These are phyloP conservation scores for Huso huso DNA, from an alignment of 2,797 vertebrate species.

Conservation along the genomic window DNA sequence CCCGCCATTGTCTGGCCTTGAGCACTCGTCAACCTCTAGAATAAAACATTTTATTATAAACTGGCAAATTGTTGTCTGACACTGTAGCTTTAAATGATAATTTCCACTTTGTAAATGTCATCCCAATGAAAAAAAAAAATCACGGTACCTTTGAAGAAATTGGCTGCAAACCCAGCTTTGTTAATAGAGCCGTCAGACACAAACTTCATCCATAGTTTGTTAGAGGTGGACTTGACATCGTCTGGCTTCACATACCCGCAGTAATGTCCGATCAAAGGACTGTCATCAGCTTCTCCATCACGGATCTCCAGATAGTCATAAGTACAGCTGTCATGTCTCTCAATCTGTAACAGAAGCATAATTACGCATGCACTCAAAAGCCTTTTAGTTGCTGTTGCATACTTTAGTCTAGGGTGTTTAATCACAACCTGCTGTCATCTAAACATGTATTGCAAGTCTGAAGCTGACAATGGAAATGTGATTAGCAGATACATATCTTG, in stretches of 20 bases:
- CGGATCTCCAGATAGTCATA: slow-evolving; percentile 66
- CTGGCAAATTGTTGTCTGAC: no score
- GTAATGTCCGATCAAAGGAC: slow-evolving; percentile 50
- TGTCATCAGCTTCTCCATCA: slow-evolving; percentile 50
- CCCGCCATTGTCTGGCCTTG: slow-evolving; percentile 52
- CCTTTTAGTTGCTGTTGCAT: no score
- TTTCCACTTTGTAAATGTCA: not conserved
- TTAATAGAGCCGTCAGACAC: slow-evolving; percentile 63
- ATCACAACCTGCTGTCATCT: no score
- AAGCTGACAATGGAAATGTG: no score
- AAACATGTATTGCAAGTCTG: no score
- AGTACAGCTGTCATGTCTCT: slow-evolving; percentile 56
- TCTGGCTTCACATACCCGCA: slow-evolving; percentile 63
- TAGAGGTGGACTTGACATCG: slow-evolving; percentile 63
- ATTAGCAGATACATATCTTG: no score
- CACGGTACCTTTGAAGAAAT: slow-evolving; percentile 62
- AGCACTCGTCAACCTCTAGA: slow-evolving; percentile 62
- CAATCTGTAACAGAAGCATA: slow-evolving; percentile 41
- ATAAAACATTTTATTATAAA: slow-evolving; percentile 5
- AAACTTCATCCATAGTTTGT: slow-evolving; percentile 66
- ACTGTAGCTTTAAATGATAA: not conserved
- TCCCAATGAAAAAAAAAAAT: no score
- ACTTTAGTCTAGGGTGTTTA: no score
- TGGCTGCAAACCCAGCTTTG: slow-evolving; percentile 67
- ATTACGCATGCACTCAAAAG: not conserved